Conservation (phyloP, 2,113 vertebrate species). For the Callionymus lyra region DNA sequence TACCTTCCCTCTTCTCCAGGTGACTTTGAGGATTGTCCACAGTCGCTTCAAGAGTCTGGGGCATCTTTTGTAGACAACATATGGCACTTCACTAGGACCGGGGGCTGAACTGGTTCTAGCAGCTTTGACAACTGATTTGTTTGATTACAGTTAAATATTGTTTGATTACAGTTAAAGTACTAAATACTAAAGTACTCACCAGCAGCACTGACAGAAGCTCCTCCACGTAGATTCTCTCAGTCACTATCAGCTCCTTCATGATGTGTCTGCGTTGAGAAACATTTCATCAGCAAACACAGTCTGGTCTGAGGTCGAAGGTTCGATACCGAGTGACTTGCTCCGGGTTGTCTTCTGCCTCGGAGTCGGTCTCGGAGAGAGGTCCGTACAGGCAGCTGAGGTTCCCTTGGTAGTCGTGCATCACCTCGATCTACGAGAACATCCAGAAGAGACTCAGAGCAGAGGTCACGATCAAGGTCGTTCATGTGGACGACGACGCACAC, state of each 20-base stretch:
- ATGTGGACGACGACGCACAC: too few species aligned
- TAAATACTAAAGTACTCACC: too few species aligned
- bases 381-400: constrained; percentile 68
- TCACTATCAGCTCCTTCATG: constrained; percentile 85
- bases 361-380: constrained; percentile 46
- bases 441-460: neutral
- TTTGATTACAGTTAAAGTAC: too few species aligned
- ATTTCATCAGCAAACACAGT: neutral
- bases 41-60: too few species aligned
- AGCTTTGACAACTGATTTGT: too few species aligned
- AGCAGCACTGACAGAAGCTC: constrained; percentile 83
- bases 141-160: too few species aligned
- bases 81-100: too few species aligned
- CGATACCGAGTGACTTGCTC: constrained; percentile 78
- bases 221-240: constrained; percentile 83
- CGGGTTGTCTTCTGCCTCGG: constrained; percentile 76
- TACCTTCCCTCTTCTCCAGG: too few species aligned
- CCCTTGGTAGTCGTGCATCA: constrained; percentile 82
- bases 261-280: constrained; percentile 64
- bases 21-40: too few species aligned
- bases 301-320: neutral
- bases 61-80: too few species aligned
- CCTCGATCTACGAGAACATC: constrained; percentile 74
- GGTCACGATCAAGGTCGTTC: too few species aligned
- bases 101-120: too few species aligned